Conservation (phyloP, 2,797 vertebrate species). For the Phaenicophaeus curvirostris region DNA sequence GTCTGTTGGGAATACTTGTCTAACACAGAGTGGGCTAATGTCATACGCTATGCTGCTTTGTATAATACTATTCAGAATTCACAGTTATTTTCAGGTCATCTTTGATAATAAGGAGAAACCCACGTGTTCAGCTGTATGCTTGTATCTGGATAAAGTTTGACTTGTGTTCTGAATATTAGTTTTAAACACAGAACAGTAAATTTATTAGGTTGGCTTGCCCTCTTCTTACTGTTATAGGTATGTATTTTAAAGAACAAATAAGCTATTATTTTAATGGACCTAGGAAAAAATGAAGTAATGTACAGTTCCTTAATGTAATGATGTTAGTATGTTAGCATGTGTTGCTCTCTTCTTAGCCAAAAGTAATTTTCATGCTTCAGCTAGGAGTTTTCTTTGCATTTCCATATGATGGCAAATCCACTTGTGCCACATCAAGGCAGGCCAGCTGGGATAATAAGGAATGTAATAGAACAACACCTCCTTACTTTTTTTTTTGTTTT, state of each 20-base stretch:
- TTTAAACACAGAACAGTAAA: neutral
- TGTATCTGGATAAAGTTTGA: neutral
- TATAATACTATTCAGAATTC: neutral
- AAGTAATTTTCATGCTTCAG: neutral
- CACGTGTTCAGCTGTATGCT: neutral
- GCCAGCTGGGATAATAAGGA: neutral
- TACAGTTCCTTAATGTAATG: neutral
- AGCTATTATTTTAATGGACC: neutral
- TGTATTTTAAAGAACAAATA: neutral
- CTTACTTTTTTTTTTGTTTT: neutral
- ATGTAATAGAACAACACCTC: neutral
- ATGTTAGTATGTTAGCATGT: neutral
- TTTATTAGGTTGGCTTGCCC: neutral
- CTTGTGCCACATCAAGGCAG: neutral
- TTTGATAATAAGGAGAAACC: neutral
- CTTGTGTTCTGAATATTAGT: neutral
- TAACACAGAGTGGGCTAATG: neutral
- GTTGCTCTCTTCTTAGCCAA: accelerated
- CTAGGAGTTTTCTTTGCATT: neutral
- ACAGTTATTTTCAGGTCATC: neutral
- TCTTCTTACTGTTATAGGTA: neutral
- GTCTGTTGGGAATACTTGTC: neutral
- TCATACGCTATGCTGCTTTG: neutral
- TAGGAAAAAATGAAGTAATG: neutral
- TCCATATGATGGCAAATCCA: neutral